These are phyloP conservation scores for Lithophane socia DNA, from an alignment of 2,888 invertebrate genomes.

Conservation along the genomic window DNA sequence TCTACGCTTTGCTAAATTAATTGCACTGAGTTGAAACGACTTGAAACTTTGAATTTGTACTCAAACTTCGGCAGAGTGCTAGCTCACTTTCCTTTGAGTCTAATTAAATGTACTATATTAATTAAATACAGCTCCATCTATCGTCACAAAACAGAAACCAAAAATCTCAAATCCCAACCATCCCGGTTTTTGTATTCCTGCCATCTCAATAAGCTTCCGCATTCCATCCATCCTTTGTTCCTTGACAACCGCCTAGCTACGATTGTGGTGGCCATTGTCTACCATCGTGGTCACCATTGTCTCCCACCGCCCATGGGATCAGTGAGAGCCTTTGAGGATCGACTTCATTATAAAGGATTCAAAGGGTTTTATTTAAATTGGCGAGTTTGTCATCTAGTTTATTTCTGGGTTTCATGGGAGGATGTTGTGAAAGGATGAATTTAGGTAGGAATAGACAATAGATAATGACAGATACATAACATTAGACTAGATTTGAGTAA, in stretches of 20 bases:
- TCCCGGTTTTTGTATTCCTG: constrained; percentile 25
- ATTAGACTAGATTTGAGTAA: not conserved
- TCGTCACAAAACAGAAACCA: constrained; percentile 3
- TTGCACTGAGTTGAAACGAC: not conserved
- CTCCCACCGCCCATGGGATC: constrained; percentile 32
- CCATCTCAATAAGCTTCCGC: constrained; percentile 29
- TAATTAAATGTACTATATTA: not conserved
- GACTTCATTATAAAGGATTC: constrained; percentile 39
- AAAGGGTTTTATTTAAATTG: constrained; percentile 36
- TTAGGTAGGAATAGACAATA: not conserved
- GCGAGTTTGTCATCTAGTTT: constrained; percentile 29
- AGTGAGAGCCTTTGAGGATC: constrained; percentile 24
- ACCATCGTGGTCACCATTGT: constrained; percentile 37
- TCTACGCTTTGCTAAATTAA: not conserved
- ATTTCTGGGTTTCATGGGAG: constrained; percentile 7
- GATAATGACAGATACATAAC: not conserved
- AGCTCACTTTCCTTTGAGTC: not conserved
- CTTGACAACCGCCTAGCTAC: constrained; percentile 12
- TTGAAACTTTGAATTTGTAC: not conserved
- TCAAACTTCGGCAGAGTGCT: not conserved
- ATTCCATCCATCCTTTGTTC: constrained; percentile 41
- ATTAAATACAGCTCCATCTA: not conserved
- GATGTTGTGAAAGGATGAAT: constrained; percentile 20
- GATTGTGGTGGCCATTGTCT: constrained; percentile 30
- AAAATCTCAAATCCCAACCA: constrained; percentile 12